A percentile compares a stretch with the other conserved stretches of the same genome.
Conservation (phyloP, 2,888 invertebrate genomes). For the Endotricha flammealis region DNA sequence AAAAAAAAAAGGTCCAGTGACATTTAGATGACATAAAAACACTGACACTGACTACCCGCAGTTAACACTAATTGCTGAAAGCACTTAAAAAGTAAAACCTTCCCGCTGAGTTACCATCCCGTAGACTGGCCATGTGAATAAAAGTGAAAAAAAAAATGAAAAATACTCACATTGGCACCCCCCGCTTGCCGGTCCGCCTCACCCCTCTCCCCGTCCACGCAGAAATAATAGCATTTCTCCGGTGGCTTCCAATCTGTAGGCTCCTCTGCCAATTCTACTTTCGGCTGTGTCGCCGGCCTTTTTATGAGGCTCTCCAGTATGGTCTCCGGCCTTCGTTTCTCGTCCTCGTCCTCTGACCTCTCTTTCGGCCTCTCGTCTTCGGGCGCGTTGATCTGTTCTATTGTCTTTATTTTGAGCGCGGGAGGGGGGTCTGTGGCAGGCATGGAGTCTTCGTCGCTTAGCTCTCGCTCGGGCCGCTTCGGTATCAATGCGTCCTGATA, state of each 20-base stretch:
- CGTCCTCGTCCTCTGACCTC: slow-evolving; percentile 20
- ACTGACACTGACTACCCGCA: too few relatives aligned
- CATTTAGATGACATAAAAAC: too few relatives aligned
- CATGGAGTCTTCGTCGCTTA: slow-evolving; percentile 69
- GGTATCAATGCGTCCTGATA: slow-evolving; percentile 87
- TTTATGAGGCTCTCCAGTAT: slow-evolving; percentile 76
- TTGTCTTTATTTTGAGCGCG: slow-evolving; percentile 72
- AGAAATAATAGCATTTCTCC: slow-evolving; percentile 91
- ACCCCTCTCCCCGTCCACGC: slow-evolving; percentile 68
- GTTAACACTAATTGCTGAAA: too few relatives aligned
- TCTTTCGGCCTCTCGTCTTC: slow-evolving; percentile 44
- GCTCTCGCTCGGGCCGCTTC: slow-evolving; percentile 60
- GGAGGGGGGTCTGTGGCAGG: slow-evolving; percentile 69
- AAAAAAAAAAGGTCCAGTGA: too few relatives aligned
- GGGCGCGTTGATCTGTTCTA: slow-evolving; percentile 71
- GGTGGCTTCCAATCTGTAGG: slow-evolving; percentile 88
- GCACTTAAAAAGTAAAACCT: too few relatives aligned
- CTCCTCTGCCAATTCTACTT: slow-evolving; percentile 58
- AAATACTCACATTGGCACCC: slow-evolving; percentile 39
- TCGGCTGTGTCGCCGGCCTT: slow-evolving; percentile 67
- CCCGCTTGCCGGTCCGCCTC: slow-evolving; percentile 35
- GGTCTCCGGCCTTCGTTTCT: slow-evolving; percentile 53
- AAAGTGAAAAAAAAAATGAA: too few relatives aligned
- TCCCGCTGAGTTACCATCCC: too few relatives aligned
- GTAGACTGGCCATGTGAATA: too few relatives aligned